Conservation (phyloP, 2,888 invertebrate species). For the Lasiommata megera region DNA sequence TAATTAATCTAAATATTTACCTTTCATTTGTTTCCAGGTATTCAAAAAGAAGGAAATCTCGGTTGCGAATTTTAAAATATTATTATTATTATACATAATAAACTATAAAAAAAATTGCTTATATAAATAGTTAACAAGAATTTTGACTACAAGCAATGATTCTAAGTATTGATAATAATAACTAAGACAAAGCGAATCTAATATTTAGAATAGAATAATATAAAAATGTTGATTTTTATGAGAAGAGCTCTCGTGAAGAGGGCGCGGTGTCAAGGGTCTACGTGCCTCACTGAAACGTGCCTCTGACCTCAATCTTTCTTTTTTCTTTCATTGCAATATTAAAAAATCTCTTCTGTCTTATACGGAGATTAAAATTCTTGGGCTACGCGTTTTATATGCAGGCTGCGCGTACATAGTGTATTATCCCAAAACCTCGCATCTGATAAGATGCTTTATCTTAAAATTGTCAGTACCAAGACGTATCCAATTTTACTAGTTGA, state of each 20-base stretch:
- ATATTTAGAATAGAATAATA: constrained; percentile 34
- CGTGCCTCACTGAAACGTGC: constrained; percentile 38
- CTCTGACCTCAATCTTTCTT: constrained; percentile 36
- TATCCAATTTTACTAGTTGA: no score
- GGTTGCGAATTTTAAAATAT: no score
- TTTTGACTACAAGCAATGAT: background rate
- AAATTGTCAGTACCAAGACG: no score
- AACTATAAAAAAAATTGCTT: no score
- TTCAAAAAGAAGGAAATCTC: no score
- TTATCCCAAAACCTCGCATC: background rate
- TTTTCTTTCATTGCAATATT: background rate
- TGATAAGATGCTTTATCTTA: no score
- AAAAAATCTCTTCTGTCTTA: background rate
- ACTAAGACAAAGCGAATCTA: constrained; percentile 21
- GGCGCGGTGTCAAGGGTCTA: constrained; percentile 45
- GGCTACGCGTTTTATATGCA: no score
- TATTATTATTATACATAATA: no score
- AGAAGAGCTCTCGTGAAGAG: constrained; percentile 39
- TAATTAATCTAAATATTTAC: no score
- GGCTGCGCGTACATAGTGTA: no score
- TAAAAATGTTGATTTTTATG: constrained; percentile 46
- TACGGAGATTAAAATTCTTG: background rate
- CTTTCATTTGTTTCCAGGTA: no score
- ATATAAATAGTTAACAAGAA: background rate
- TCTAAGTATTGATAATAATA: background rate